These are phyloP conservation scores for Drosophila virilis DNA, from an alignment of 1,140 invertebrate genomes.

Conservation along the genomic window DNA sequence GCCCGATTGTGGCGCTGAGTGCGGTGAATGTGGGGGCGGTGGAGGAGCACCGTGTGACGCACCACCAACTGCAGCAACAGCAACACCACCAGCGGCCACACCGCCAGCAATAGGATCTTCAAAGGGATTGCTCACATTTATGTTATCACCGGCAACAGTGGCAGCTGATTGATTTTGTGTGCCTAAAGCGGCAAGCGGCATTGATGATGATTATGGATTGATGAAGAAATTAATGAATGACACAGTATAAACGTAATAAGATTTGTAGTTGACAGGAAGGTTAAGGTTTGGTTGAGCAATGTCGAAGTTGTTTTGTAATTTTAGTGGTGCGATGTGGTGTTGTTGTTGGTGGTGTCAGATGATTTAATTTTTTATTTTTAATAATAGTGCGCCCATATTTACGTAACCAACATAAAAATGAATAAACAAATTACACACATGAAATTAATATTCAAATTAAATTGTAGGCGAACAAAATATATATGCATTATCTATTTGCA, in stretches of 20 bases:
- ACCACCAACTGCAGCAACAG: slow-evolving; percentile 54
- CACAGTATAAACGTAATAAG: slow-evolving; percentile 67
- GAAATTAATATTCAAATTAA: slow-evolving; percentile 51
- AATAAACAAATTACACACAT: slow-evolving; percentile 71
- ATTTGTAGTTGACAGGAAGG: slow-evolving; percentile 45
- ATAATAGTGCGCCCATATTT: slow-evolving; percentile 74
- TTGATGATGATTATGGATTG: slow-evolving; percentile 55
- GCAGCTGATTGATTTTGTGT: slow-evolving; percentile 84
- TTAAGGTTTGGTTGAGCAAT: slow-evolving; percentile 29
- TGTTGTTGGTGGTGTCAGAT: slow-evolving; percentile 41
- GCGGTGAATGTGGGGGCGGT: slow-evolving; percentile 73
- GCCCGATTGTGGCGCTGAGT: slow-evolving; percentile 54
- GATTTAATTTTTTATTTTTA: slow-evolving; percentile 45
- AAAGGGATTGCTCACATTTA: slow-evolving; percentile 92
- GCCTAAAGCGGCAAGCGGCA: slow-evolving; percentile 62
- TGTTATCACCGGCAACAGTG: slow-evolving; percentile 87
- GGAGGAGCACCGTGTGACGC: slow-evolving; percentile 51
- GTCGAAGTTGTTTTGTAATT: slow-evolving; percentile 26
- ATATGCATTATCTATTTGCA: slow-evolving; percentile 18
- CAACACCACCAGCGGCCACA: slow-evolving; percentile 40
- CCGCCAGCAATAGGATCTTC: slow-evolving; percentile 88
- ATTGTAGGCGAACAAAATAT: slow-evolving; percentile 5
- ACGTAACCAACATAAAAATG: slow-evolving; percentile 79
- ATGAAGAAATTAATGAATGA: slow-evolving; percentile 74
- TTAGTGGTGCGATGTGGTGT: slow-evolving; percentile 37